phyloP scores from a whole-genome alignment of 2,113 vertebrate genomes.

The Psephotus haematonotus region DNA sequence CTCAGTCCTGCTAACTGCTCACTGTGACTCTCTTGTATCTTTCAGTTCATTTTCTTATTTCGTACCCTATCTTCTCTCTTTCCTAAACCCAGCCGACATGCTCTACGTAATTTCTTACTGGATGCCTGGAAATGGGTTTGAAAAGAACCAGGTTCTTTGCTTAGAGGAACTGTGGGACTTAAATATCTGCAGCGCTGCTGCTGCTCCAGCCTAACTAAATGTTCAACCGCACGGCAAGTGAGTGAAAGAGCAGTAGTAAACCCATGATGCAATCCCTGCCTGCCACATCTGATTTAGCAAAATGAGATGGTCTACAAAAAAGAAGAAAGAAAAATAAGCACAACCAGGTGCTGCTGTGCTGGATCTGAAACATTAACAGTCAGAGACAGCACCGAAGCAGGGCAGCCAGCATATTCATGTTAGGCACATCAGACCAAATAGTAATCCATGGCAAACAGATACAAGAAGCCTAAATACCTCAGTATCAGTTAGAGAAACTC shows the following conservation, averaged over 20 bases:
- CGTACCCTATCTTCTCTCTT: neutral
- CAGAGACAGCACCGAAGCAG: neutral
- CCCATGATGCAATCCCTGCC: neutral
- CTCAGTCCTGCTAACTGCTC: neutral
- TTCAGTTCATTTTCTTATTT: neutral
- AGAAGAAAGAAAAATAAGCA: neutral
- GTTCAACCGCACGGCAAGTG: neutral
- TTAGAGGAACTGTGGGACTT: neutral
- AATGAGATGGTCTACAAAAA: neutral
- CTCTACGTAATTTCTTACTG: neutral
- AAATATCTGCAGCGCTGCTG: neutral
- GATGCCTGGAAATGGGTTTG: neutral
- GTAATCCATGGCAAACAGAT: neutral
- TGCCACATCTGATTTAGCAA: slow-evolving; percentile 37
- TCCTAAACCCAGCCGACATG: neutral
- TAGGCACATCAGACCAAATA: neutral
- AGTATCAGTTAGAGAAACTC: neutral
- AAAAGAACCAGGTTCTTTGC: neutral
- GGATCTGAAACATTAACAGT: neutral
- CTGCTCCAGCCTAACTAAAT: neutral
- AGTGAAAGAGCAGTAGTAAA: neutral
- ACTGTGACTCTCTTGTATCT: neutral
- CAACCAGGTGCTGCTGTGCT: neutral
- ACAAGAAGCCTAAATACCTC: neutral
- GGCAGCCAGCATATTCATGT: neutral